A percentile compares a stretch with the other conserved stretches of the same genome.
phyloP scores from a whole-genome alignment of 2,113 vertebrate species.

The Crotalus tigris region DNA sequence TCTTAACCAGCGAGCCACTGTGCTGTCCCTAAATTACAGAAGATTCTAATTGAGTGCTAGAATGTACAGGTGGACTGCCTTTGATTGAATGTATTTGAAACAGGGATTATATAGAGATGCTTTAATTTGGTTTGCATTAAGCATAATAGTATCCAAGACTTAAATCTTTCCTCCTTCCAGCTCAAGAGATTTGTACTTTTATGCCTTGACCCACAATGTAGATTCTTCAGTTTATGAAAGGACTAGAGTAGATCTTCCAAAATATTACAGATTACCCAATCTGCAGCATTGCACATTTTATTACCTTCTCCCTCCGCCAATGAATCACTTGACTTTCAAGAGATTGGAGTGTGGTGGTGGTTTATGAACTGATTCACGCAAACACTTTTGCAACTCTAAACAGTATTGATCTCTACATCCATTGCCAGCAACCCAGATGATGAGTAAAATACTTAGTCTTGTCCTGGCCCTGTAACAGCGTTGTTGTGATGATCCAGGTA shows the following conservation, averaged over 20 bases:
- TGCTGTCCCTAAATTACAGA: not conserved
- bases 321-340: not conserved
- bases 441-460: not conserved
- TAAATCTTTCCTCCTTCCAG: not conserved
- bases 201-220: not conserved
- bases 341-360: not conserved
- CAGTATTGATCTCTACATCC: not conserved
- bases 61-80: not conserved
- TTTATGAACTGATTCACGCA: not conserved
- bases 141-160: not conserved
- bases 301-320: not conserved
- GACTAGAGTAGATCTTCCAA: too few relatives aligned
- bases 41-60: not conserved
- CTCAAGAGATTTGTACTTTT: not conserved
- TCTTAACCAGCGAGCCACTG: not conserved
- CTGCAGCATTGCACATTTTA: not conserved
- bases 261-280: not conserved
- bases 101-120: not conserved
- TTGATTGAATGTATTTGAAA: not conserved
- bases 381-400: constrained; percentile 10
- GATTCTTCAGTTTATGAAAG: not conserved
- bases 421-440: not conserved
- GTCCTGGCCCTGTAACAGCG: constrained; percentile 66
- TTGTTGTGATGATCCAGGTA: constrained; percentile 85
- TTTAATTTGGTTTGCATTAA: not conserved